Base-by-base conservation (phyloP, 2,113 vertebrate genomes). In the Microtus pennsylvanicus region DNA sequence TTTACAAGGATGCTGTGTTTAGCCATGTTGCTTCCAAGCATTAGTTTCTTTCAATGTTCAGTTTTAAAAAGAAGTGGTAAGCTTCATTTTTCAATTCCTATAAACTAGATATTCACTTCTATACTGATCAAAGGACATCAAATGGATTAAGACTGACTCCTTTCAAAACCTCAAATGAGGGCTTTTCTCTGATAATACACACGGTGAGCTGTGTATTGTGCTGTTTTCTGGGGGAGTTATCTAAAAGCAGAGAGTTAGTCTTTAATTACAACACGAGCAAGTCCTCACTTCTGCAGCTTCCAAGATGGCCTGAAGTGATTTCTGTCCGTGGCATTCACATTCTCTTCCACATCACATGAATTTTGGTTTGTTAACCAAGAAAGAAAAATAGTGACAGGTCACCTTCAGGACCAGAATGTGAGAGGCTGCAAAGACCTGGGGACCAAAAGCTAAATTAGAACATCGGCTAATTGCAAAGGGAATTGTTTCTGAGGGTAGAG, bases 1-100 rank as follows among this genome's bases (percentile, higher is more conserved):
- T 95, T 94, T 82, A 87, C 28, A 93, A 58, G 74, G 35, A 58
- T 50, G 69, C 10, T 28, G 14, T 89, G 28, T 77, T 93, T 82
- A 91, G 50, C 87, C 55, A 95, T 72, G 21, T 85, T 97, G 55
- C 78, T 95, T 17, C 78, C 77, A 93, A 26, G 58, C 58, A 76
- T 87, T 97, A 22, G 26, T 94, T 97, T 90, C 45, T 85, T 92
- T 95, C 63, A 93, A 33, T n/a, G 26, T 93, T 93, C 19, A 89
- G 50, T 95, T 96, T 95, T 91, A 94, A 96, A 93, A 26, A 21
- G 69, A 95, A 47, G 4, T 80, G 45, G 92, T 91, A 90, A 63
- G 1, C 24, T 67, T 95, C 63, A 74, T 85, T 90, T 96, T 42
- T n/a, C 87, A 58, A 65, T 93, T 93, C 38, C 52, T 72, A 16